Percentiles rank a stretch among this genome's conserved stretches.
phyloP scores from a whole-genome alignment of 2,888 invertebrate species.

The Parnassius apollo region DNA sequence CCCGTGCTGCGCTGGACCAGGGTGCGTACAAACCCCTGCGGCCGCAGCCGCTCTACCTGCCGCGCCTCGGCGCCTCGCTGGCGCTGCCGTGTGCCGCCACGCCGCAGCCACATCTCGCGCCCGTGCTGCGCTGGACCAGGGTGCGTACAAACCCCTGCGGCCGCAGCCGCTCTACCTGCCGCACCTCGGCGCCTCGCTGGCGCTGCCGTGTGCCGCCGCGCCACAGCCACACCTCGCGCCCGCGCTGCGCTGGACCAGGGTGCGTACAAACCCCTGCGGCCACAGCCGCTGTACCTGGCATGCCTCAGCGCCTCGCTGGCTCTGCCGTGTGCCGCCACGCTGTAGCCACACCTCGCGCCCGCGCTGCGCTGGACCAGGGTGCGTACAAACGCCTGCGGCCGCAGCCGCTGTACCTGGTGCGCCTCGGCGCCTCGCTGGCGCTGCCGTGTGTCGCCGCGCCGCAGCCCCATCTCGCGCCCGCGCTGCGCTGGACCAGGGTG shows the following conservation, averaged over 20 bases:
- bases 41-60: conserved; percentile 91
- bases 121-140: conserved; percentile 47
- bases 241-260: conserved; percentile 47
- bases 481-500: conserved; percentile 50
- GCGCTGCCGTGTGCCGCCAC: conserved; percentile 91
- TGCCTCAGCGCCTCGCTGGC: conserved; percentile 89
- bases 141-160: conserved; percentile 69
- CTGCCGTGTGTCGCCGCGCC: conserved; percentile 91
- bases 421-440: conserved; percentile 88
- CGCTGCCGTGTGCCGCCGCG: conserved; percentile 90
- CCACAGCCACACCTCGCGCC: conserved; percentile 79
- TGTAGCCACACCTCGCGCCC: conserved; percentile 77
- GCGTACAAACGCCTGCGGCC: conserved; percentile 81
- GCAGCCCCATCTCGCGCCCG: conserved; percentile 73
- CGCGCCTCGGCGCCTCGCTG: conserved; percentile 89
- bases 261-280: conserved; percentile 77
- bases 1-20: conserved; percentile 47
- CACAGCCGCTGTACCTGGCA: conserved; percentile 91
- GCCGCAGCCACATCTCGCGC: conserved; percentile 79
- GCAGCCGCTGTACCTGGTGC: conserved; percentile 90
- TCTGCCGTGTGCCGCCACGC: conserved; percentile 90
- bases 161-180: conserved; percentile 92
- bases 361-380: conserved; percentile 49
- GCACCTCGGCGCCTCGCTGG: conserved; percentile 89
- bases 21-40: conserved; percentile 70